phyloP scores from a whole-genome alignment of 2,888 invertebrate genomes.

The Philereme transversata region DNA sequence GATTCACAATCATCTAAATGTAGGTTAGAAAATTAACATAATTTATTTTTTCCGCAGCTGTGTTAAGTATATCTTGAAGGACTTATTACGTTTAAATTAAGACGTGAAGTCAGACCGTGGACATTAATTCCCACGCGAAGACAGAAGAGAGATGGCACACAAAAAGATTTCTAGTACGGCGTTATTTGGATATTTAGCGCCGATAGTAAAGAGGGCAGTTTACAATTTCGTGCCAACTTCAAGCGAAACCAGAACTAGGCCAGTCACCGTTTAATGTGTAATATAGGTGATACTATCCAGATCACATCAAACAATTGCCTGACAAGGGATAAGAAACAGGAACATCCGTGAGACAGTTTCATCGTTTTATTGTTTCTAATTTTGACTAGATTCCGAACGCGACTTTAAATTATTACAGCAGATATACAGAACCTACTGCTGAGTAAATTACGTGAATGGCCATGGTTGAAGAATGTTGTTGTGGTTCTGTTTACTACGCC shows the following conservation, averaged over 20 bases:
- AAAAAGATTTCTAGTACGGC: slow-evolving; percentile 46
- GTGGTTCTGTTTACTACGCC: slow-evolving; percentile 57
- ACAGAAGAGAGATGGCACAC: slow-evolving; percentile 36
- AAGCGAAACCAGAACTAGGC: slow-evolving; percentile 75
- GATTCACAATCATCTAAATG: slow-evolving; percentile 55
- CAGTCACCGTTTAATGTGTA: slow-evolving; percentile 74
- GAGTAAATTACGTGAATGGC: slow-evolving; percentile 34
- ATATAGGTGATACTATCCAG: slow-evolving; percentile 77
- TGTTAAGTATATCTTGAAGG: slow-evolving; percentile 43
- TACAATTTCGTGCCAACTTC: slow-evolving; percentile 81
- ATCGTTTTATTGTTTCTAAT: slow-evolving; percentile 38
- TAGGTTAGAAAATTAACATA: slow-evolving; percentile 42
- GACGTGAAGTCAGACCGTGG: slow-evolving; percentile 38
- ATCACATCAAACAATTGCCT: slow-evolving; percentile 74
- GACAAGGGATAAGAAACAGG: slow-evolving; percentile 57
- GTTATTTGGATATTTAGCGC: slow-evolving; percentile 65
- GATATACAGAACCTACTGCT: slow-evolving; percentile 5
- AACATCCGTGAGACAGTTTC: slow-evolving; percentile 49
- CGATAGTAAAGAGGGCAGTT: slow-evolving; percentile 81
- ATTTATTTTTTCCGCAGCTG: slow-evolving; percentile 44
- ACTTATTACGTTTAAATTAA: slow-evolving; percentile 40
- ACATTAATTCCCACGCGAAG: slow-evolving; percentile 43
- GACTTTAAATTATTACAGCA: slow-evolving; percentile 16
- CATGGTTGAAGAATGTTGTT: slow-evolving; percentile 52
- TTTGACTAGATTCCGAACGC: slow-evolving; percentile 16